phyloP scores from a whole-genome alignment of 2,113 vertebrate species.

The Oryzias celebensis region DNA sequence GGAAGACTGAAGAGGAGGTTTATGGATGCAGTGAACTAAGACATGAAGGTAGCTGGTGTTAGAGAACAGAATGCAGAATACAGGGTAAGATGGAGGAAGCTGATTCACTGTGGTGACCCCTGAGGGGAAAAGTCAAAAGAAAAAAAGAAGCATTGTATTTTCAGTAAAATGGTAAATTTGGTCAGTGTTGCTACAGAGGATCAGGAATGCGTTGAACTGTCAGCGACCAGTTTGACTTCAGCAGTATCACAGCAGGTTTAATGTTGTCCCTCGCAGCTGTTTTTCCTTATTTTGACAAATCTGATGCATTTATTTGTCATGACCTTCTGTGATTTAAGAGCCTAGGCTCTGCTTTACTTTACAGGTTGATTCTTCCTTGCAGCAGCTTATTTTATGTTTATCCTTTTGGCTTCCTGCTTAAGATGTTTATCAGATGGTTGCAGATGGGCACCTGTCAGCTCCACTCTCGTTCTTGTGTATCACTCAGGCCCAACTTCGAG shows the following conservation, averaged over 20 bases:
- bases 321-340: slow-evolving; percentile 17
- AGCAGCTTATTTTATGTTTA: slow-evolving; percentile 30
- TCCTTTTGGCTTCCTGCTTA: slow-evolving; percentile 37
- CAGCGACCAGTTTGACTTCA: not conserved
- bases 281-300: slow-evolving; percentile 18
- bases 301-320: slow-evolving; percentile 16
- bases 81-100: too few species aligned
- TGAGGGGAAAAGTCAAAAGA: too few species aligned
- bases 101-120: too few species aligned
- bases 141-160: too few species aligned
- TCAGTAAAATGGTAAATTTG: too few species aligned
- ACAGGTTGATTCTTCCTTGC: slow-evolving; percentile 16
- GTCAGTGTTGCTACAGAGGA: not conserved
- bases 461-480: slow-evolving; percentile 40
- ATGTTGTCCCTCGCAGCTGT: slow-evolving; percentile 6
- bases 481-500: slow-evolving; percentile 19
- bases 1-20: too few species aligned
- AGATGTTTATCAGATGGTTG: slow-evolving; percentile 39
- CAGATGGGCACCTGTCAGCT: slow-evolving; percentile 47
- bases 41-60: too few species aligned
- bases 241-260: not conserved
- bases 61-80: too few species aligned
- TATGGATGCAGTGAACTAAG: too few species aligned
- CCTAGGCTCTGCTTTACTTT: slow-evolving; percentile 31
- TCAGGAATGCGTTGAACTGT: not conserved